Percentiles rank a stretch among this genome's conserved stretches.
These are phyloP conservation scores for Cranoglanis bouderius DNA, from an alignment of 2,113 vertebrate species.

Conservation along the genomic window DNA sequence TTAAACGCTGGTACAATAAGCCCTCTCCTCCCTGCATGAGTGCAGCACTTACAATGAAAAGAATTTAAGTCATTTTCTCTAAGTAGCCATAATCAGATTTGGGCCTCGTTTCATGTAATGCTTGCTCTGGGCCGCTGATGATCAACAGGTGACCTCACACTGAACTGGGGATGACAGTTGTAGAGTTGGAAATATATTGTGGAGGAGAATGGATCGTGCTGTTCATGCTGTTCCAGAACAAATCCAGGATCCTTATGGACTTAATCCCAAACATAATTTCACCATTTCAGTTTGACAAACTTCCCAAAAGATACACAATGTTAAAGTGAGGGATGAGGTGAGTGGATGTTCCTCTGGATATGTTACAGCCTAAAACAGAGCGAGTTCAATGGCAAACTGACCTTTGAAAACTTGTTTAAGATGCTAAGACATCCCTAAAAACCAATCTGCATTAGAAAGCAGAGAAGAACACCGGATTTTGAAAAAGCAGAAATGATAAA, in stretches of 20 bases:
- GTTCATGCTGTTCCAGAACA: neutral
- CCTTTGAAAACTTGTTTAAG: too few species aligned
- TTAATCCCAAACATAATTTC: neutral
- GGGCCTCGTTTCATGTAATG: conserved; percentile 20
- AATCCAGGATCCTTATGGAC: neutral
- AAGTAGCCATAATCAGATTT: conserved; percentile 57
- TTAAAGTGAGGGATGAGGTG: neutral
- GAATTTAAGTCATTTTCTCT: conserved; percentile 51
- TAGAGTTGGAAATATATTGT: neutral
- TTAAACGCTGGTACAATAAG: conserved; percentile 45
- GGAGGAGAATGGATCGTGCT: neutral
- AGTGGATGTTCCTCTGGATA: neutral
- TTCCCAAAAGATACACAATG: neutral
- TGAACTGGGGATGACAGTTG: conserved; percentile 25
- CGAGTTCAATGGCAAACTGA: neutral
- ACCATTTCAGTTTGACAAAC: neutral
- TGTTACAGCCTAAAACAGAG: neutral
- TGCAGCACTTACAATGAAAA: conserved; percentile 52
- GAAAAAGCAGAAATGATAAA: neutral
- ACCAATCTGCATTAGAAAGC: neutral
- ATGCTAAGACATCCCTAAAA: neutral
- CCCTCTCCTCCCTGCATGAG: conserved; percentile 35
- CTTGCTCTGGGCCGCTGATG: conserved; percentile 9
- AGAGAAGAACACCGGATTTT: neutral
- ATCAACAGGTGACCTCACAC: conserved; percentile 37